These are phyloP conservation scores for Diplodus puntazzo DNA, from an alignment of 2,797 vertebrate species.

Conservation along the genomic window DNA sequence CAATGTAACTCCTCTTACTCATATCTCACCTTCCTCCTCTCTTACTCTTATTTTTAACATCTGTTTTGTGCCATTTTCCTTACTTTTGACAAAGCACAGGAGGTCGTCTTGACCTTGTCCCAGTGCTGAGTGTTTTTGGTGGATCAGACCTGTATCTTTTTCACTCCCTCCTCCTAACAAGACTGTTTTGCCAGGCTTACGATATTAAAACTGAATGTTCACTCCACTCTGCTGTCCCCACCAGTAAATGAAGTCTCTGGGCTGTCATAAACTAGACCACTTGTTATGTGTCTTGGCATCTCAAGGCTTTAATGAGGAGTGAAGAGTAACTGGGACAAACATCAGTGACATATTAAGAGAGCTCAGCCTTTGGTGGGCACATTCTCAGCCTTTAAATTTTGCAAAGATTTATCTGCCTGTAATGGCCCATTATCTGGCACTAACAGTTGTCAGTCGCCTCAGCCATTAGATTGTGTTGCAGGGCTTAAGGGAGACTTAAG, in stretches of 20 bases:
- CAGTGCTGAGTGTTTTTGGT: constrained; percentile 40
- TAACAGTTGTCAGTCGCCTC: constrained; percentile 60
- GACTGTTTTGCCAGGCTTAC: constrained; percentile 50
- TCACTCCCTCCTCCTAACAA: constrained; percentile 43
- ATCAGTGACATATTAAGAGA: constrained; percentile 66
- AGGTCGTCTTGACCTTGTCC: constrained; percentile 60
- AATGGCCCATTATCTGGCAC: constrained; percentile 68
- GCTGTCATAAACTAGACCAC: constrained; percentile 68
- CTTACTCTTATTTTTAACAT: constrained; percentile 32
- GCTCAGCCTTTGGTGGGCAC: constrained; percentile 61
- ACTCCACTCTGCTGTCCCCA: constrained; percentile 62
- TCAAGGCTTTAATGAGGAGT: constrained; percentile 66
- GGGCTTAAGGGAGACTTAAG: constrained; percentile 56
- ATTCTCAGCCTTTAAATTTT: constrained; percentile 78
- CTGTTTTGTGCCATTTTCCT: constrained; percentile 24
- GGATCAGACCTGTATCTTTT: constrained; percentile 38
- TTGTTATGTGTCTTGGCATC: constrained; percentile 68
- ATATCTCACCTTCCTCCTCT: constrained; percentile 56
- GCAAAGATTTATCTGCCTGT: constrained; percentile 61
- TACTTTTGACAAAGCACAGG: constrained; percentile 43
- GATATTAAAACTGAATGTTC: constrained; percentile 45
- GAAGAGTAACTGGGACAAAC: constrained; percentile 66
- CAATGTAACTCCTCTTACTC: constrained; percentile 43
- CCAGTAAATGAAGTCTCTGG: constrained; percentile 71
- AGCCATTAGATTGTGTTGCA: constrained; percentile 52